Base-by-base conservation (phyloP, 2,888 invertebrate genomes). In the Schrankia costaestrigalis region DNA sequence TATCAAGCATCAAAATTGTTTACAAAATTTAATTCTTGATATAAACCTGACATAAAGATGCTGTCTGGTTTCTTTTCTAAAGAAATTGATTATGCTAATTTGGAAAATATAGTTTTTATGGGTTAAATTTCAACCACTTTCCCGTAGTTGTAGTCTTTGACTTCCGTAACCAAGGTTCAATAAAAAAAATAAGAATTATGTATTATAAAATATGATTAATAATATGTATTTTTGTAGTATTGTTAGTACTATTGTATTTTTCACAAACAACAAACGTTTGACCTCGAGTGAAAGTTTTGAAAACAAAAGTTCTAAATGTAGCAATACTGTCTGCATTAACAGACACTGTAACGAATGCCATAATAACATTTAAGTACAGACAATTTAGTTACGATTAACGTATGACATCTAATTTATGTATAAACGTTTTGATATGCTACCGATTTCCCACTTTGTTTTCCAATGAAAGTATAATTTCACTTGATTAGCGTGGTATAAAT, bases 381-480 rank as follows among this genome's bases (percentile, higher is more conserved):
- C 26, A 44, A 56, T 49, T 56, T 46, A 26, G 7, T 31, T 29
- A 41, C 15, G 23, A 40, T 36, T 7, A 18, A 30, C 33, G 24
- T 32, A 29, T 48, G 38, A 60, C 54, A 58, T 59, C 58, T 64
- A 67, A 67, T 71, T 66, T 52, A 52, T 46, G 46, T 35, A n/a
- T 41, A 49, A 56, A 48, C 52, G 50, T 60, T 63, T 23, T 56
- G 66, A 56, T 63, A 59, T 53, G 69, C 66, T 71, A 70, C 71
- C 70, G 62, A 75, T 78, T 75, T 74, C 71, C 72, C 68, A 63
- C 54, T 56, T 63, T 53, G 63, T 72, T 76, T 71, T 75, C 74
- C 61, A 75, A 63, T 60, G 74, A 75, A 76, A 76, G 75, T 75
- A 57, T 56, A 68, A 69, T 78, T 75, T 78, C 74, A 68, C 75